Evolutionary conservation across 2,888 invertebrate genomes (phyloP).

Genomic region (Camponotus fellah): DNA sequence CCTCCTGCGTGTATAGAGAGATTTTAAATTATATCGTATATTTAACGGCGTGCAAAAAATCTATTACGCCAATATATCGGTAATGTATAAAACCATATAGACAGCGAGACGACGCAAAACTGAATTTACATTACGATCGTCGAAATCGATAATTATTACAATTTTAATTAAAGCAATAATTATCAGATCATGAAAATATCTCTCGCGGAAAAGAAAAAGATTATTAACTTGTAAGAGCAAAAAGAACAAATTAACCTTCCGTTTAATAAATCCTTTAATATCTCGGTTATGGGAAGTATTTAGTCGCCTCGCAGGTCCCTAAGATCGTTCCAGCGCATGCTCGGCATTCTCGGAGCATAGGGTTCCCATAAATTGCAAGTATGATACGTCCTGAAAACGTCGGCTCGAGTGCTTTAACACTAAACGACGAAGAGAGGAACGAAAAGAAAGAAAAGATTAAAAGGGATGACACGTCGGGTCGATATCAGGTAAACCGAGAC

Average conservation of each 20-base stretch:
- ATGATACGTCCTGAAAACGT: slow-evolving; percentile 68
- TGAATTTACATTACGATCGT: slow-evolving; percentile 11
- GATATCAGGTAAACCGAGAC: slow-evolving; percentile 70
- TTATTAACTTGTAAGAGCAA: slow-evolving; percentile 31
- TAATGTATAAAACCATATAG: neutral
- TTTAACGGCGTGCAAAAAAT: slow-evolving; percentile 20
- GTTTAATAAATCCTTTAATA: slow-evolving; percentile 55
- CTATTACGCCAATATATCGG: slow-evolving; percentile 23
- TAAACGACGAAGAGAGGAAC: slow-evolving; percentile 61
- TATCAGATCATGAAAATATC: neutral
- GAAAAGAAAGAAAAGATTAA: slow-evolving; percentile 68
- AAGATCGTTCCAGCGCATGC: slow-evolving; percentile 54
- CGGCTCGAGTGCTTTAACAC: slow-evolving; percentile 62
- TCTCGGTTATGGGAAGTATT: slow-evolving; percentile 54
- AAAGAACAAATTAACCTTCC: slow-evolving; percentile 32
- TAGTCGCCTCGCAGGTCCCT: slow-evolving; percentile 46
- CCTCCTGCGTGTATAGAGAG: neutral
- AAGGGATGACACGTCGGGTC: slow-evolving; percentile 70
- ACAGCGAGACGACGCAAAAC: neutral
- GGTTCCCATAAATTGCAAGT: slow-evolving; percentile 59
- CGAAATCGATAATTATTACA: slow-evolving; percentile 3
- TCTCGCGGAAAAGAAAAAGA: neutral
- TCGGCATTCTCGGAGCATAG: slow-evolving; percentile 53
- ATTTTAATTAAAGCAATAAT: slow-evolving; percentile 17
- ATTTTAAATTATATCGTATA: neutral